phyloP scores from a whole-genome alignment of 2,113 vertebrate genomes.

The Myocastor coypus region DNA sequence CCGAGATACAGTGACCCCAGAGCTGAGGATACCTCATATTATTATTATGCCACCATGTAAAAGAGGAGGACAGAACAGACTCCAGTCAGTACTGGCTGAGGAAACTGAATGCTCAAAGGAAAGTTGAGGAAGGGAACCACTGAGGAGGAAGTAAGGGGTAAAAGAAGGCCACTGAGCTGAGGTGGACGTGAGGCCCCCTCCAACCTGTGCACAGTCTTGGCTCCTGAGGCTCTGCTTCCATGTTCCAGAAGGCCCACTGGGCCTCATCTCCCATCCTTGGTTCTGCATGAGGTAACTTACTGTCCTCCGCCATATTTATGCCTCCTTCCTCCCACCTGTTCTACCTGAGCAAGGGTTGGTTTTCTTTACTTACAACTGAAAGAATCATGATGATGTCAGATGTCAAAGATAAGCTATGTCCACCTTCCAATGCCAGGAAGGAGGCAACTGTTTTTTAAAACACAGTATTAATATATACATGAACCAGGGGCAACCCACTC shows the following conservation, averaged over 20 bases:
- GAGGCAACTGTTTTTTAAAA: conserved; percentile 12
- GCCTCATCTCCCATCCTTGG: not conserved
- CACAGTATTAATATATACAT: not conserved
- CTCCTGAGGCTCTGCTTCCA: not conserved
- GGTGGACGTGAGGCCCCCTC: fast-evolving
- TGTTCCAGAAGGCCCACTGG: not conserved
- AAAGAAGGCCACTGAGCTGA: not conserved
- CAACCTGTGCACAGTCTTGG: not conserved
- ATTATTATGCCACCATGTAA: not conserved
- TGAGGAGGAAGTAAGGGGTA: not conserved
- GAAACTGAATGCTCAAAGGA: not conserved
- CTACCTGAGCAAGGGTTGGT: not conserved
- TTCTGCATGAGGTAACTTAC: not conserved
- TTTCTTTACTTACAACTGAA: not conserved
- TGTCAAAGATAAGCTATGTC: not conserved
- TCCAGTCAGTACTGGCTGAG: too few species aligned
- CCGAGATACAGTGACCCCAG: not conserved
- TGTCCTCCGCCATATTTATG: not conserved
- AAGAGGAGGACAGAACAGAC: not conserved
- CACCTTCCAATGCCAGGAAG: not conserved
- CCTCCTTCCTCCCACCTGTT: not conserved
- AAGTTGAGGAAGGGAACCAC: not conserved
- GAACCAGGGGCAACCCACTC: too few species aligned
- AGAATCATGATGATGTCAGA: not conserved
- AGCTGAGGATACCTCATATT: not conserved